Conservation (phyloP, 2,888 invertebrate species). For the Synanthedon tipuliformis region DNA sequence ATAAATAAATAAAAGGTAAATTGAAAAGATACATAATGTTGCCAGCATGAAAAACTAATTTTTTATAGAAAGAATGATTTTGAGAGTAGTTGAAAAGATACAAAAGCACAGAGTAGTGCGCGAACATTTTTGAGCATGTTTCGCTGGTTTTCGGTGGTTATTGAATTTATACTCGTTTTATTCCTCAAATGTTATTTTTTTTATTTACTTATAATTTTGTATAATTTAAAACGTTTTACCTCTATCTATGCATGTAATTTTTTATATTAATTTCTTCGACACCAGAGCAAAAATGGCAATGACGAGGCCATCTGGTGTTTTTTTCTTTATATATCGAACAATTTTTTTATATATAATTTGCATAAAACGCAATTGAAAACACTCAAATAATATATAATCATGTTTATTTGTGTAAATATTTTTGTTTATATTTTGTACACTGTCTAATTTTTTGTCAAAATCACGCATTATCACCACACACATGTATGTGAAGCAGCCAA, state of each 20-base stretch:
- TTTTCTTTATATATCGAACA: conserved; percentile 3
- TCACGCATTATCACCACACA: conserved; percentile 29
- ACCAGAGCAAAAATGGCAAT: too few species aligned
- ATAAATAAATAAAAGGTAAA: conserved; percentile 11
- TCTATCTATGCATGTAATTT: conserved; percentile 4
- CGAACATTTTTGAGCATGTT: conserved; percentile 58
- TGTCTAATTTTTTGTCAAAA: conserved; percentile 16
- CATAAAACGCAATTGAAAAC: conserved; percentile 26
- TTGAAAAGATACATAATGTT: conserved; percentile 37
- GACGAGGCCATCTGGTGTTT: background rate
- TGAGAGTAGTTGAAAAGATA: conserved; percentile 40
- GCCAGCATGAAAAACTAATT: conserved; percentile 62
- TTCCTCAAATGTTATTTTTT: conserved; percentile 14
- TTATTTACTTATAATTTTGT: conserved; percentile 18
- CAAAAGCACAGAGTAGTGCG: conserved; percentile 64
- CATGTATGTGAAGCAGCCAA: too few species aligned
- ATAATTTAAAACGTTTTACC: conserved; percentile 1
- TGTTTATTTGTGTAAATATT: background rate
- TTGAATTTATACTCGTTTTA: conserved; percentile 17
- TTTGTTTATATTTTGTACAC: background rate
- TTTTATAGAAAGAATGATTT: conserved; percentile 43
- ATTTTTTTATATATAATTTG: conserved; percentile 18
- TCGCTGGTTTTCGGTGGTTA: conserved; percentile 54
- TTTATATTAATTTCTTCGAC: background rate
- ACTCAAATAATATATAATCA: background rate